Percentiles rank a stretch among this genome's conserved stretches.
Evolutionary conservation across 2,797 vertebrate genomes (phyloP).

Genomic region (Mus minutoides): DNA sequence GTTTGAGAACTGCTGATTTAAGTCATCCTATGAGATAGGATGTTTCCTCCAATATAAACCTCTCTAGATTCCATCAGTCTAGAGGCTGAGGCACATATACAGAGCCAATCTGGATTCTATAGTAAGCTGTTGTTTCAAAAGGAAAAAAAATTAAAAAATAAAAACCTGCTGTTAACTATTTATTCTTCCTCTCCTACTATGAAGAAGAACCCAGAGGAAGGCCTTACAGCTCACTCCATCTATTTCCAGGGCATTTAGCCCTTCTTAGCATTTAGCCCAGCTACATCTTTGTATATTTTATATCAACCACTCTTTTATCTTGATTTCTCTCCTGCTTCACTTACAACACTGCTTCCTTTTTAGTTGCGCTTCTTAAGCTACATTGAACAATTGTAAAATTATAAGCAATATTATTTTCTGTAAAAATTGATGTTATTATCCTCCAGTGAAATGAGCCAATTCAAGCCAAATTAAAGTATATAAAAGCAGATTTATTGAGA

Average conservation of each 20-base stretch:
- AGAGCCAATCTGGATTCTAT: not conserved
- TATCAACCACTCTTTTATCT: not conserved
- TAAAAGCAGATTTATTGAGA: not conserved
- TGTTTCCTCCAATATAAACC: not conserved
- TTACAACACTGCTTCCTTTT: not conserved
- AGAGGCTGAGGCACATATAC: not conserved
- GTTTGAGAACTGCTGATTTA: not conserved
- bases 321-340: not conserved
- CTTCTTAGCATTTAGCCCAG: not conserved
- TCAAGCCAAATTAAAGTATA: not conserved
- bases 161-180: not conserved
- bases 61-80: not conserved
- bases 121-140: not conserved
- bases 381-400: not conserved
- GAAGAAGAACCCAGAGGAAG: not conserved
- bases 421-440: not conserved
- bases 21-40: not conserved
- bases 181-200: not conserved
- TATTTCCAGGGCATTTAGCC: not conserved
- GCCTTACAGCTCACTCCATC: not conserved
- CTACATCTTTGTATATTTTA: not conserved
- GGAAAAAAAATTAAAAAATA: not conserved
- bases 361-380: not conserved
- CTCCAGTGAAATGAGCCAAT: not conserved
- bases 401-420: not conserved